These are phyloP conservation scores for Hirtodrosophila confusa DNA, from an alignment of 2,888 invertebrate genomes.

Conservation along the genomic window DNA sequence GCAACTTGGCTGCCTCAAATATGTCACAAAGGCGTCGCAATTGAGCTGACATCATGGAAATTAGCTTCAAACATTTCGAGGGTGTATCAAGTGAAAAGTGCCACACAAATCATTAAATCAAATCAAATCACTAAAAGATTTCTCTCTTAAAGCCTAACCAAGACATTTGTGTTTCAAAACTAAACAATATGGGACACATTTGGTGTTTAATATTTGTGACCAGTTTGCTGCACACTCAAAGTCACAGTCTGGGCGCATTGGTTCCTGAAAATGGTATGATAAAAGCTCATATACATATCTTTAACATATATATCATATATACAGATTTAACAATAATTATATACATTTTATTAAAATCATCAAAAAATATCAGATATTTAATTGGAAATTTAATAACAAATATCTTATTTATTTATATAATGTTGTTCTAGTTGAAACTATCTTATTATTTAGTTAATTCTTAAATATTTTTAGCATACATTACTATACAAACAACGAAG, in stretches of 20 bases:
- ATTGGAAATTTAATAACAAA: too few species aligned
- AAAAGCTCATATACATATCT: not conserved
- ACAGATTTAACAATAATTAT: too few species aligned
- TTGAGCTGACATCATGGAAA: slow-evolving; percentile 29
- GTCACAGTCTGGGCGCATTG: slow-evolving; percentile 62
- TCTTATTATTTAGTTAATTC: too few species aligned
- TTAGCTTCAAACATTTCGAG: slow-evolving; percentile 40
- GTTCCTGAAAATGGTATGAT: slow-evolving; percentile 48
- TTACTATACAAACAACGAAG: too few species aligned
- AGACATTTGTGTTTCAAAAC: slow-evolving; percentile 3
- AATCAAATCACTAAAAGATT: slow-evolving; percentile 8
- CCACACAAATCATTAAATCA: slow-evolving; percentile 7
- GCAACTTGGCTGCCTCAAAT: slow-evolving; percentile 66
- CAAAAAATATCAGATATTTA: too few species aligned
- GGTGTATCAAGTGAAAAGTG: slow-evolving; percentile 29
- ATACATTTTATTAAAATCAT: too few species aligned
- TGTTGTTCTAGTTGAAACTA: too few species aligned
- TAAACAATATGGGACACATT: slow-evolving; percentile 55
- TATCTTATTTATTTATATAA: too few species aligned
- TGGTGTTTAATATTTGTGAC: slow-evolving; percentile 65
- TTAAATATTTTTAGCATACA: too few species aligned
- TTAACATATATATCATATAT: too few species aligned
- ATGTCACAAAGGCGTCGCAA: slow-evolving; percentile 46
- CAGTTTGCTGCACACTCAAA: slow-evolving; percentile 65
- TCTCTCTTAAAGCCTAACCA: slow-evolving; percentile 7